Percentiles rank a stretch among this genome's conserved stretches.
Evolutionary conservation across 2,113 vertebrate genomes (phyloP).

Genomic region (Sinosuthora webbiana): DNA sequence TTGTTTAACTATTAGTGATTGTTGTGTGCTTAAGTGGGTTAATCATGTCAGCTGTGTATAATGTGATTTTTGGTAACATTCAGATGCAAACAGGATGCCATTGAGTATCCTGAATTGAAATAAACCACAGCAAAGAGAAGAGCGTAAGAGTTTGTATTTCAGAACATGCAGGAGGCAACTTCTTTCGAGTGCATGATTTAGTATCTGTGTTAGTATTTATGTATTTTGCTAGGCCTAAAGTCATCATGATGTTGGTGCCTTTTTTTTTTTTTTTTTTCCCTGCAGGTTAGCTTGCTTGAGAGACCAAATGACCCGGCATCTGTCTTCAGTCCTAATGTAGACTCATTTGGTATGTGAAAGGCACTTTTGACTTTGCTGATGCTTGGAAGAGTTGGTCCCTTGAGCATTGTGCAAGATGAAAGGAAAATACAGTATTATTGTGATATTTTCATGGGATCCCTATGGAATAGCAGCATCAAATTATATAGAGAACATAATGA

Average conservation of each 20-base stretch:
- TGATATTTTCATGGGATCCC: fast-evolving
- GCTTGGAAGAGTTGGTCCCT: not conserved
- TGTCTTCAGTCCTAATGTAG: not conserved
- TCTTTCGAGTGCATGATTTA: not conserved
- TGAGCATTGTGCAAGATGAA: not conserved
- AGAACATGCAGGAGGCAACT: not conserved
- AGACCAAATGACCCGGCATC: not conserved
- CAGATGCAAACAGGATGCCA: fast-evolving
- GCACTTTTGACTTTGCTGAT: not conserved
- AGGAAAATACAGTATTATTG: fast-evolving
- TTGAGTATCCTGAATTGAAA: not conserved
- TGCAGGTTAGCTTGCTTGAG: constrained; percentile 52
- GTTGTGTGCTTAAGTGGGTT: not conserved
- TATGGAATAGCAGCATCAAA: not conserved
- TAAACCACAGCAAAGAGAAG: not conserved
- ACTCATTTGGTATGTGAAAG: constrained; percentile 54
- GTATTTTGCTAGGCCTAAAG: not conserved
- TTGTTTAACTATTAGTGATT: not conserved
- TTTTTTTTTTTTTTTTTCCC: not conserved
- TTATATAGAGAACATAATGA: not conserved
- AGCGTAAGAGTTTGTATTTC: not conserved
- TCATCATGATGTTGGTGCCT: not conserved
- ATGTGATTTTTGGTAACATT: not conserved
- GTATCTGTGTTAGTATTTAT: not conserved
- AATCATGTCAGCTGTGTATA: fast-evolving